Evolutionary conservation across 2,888 invertebrate species (phyloP).

Genomic region (Nomada fabriciana): DNA sequence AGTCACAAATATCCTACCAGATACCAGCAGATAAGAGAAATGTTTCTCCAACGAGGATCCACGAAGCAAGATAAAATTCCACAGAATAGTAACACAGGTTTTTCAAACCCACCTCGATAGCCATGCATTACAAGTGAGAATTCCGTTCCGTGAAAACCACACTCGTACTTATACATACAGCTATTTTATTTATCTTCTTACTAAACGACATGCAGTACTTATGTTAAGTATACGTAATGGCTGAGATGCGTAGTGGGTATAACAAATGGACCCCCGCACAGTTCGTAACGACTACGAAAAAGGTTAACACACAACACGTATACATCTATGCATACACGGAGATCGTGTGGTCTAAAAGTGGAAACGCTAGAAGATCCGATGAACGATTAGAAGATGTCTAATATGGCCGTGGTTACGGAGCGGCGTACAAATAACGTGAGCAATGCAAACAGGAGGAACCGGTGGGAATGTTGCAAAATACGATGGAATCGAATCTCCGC

Average conservation of each 20-base stretch:
- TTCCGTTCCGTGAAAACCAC: no score
- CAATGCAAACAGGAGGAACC: constrained; percentile 64
- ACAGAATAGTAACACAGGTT: not conserved
- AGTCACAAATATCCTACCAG: constrained; percentile 1
- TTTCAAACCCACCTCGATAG: not conserved
- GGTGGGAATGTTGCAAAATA: constrained; percentile 61
- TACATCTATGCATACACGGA: no score
- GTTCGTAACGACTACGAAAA: not conserved
- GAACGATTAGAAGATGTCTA: constrained; percentile 65
- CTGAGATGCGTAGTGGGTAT: no score
- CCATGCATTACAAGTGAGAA: no score
- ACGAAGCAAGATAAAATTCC: constrained; percentile 4
- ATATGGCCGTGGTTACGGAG: constrained; percentile 54
- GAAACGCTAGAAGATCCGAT: constrained; percentile 56
- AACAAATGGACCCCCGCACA: no score
- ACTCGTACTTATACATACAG: no score
- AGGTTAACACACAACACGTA: no score
- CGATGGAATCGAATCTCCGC: constrained; percentile 66
- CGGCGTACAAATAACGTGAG: constrained; percentile 68
- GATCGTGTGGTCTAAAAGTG: constrained; percentile 19
- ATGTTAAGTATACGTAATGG: no score
- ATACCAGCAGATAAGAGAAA: not conserved
- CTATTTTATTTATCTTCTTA: no score
- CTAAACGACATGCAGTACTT: not conserved
- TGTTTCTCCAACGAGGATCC: not conserved